Percentiles rank a stretch among this genome's conserved stretches.
Conservation (phyloP, 2,113 vertebrate genomes). For the Lipophrys pholis region DNA sequence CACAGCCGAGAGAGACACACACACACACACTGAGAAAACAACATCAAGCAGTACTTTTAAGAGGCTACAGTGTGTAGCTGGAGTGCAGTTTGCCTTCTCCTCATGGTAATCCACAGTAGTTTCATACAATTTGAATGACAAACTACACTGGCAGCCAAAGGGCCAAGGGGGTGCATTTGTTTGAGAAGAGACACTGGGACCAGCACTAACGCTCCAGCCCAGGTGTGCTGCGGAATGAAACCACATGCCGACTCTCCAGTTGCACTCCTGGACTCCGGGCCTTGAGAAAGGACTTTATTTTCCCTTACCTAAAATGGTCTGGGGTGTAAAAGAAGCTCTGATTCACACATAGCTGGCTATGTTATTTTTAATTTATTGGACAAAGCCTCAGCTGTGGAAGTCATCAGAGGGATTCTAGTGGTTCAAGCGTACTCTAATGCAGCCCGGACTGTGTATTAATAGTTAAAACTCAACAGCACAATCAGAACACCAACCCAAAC, state of each 20-base stretch:
- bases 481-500: constrained; percentile 68
- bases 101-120: constrained; percentile 58
- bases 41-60: constrained; percentile 53
- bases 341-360: constrained; percentile 59
- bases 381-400: constrained; percentile 65
- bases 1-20: constrained; percentile 30
- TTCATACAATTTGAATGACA: constrained; percentile 79
- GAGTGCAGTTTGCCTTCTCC: constrained; percentile 42
- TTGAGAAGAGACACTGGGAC: constrained; percentile 36
- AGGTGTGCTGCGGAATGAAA: constrained; percentile 57
- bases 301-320: constrained; percentile 69
- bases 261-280: constrained; percentile 33
- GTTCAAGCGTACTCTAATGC: constrained; percentile 57
- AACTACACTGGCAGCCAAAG: constrained; percentile 53
- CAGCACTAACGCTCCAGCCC: constrained; percentile 28
- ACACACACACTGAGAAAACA: constrained; percentile 36
- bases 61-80: constrained; percentile 48
- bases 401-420: constrained; percentile 52
- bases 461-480: constrained; percentile 67
- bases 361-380: constrained; percentile 80
- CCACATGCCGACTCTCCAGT: constrained; percentile 45
- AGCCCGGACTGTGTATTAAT: constrained; percentile 65
- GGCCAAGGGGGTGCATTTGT: constrained; percentile 38
- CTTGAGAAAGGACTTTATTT: constrained; percentile 63
- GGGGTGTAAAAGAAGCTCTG: constrained; percentile 60